Percentiles rank a stretch among this genome's conserved stretches.
Evolutionary conservation across 2,797 vertebrate species (phyloP).

Genomic region (Euthynnus affinis): DNA sequence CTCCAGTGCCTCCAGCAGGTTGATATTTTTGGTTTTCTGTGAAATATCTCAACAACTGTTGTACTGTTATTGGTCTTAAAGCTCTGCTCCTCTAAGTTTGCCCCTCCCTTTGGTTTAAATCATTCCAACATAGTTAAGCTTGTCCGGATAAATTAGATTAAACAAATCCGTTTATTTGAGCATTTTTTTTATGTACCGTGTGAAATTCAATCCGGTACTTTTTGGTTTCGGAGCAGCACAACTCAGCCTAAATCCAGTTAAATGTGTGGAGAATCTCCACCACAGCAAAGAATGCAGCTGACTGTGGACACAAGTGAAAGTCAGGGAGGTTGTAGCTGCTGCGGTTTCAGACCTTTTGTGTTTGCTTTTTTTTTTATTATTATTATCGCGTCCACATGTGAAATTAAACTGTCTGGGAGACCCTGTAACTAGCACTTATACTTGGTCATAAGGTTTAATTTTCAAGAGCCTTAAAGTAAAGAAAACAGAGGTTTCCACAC

Average conservation of each 20-base stretch:
- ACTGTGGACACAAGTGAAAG: conserved; percentile 20
- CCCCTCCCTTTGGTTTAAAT: background rate
- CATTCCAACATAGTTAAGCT: background rate
- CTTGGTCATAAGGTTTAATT: conserved; percentile 26
- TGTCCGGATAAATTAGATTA: background rate
- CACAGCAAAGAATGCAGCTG: conserved; percentile 39
- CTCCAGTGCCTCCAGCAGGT: too few relatives aligned
- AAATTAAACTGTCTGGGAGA: conserved; percentile 39
- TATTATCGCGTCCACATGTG: conserved; percentile 33
- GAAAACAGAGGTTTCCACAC: conserved; percentile 25
- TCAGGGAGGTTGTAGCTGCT: conserved; percentile 25
- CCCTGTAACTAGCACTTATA: conserved; percentile 14
- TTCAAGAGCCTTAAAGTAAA: conserved; percentile 20
- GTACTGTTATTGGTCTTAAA: background rate
- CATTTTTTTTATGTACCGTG: background rate
- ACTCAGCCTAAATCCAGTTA: background rate
- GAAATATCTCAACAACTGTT: too few relatives aligned
- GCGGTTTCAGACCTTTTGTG: conserved; percentile 56
- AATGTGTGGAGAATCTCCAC: conserved; percentile 35
- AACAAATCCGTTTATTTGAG: background rate
- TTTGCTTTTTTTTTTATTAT: conserved; percentile 51
- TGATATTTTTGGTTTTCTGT: too few relatives aligned
- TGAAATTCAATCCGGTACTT: background rate
- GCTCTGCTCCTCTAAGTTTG: too few relatives aligned
- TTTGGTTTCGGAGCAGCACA: conserved; percentile 12